Percentiles rank a stretch among this genome's conserved stretches.
Evolutionary conservation across 2,113 vertebrate species (phyloP).

Genomic region (Perca schrenkii): DNA sequence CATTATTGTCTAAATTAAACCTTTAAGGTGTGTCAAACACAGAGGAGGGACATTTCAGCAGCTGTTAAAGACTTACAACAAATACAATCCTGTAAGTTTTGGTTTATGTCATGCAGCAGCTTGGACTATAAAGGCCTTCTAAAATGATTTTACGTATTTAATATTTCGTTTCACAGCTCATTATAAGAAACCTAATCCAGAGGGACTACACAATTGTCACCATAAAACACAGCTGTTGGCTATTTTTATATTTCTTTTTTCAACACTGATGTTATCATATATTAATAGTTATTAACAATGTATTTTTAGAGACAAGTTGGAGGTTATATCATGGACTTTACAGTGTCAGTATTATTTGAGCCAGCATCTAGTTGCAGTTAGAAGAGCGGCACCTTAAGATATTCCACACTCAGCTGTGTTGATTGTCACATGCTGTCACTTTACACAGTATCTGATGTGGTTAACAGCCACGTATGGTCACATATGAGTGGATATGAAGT

Average conservation of each 20-base stretch:
- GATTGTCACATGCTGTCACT: not conserved
- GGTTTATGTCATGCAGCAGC: not conserved
- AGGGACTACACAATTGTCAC: not conserved
- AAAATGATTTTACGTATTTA: not conserved
- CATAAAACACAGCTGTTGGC: not conserved
- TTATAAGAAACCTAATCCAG: not conserved
- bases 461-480: not conserved
- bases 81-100: not conserved
- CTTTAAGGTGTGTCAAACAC: not conserved
- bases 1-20: not conserved
- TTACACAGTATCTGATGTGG: not conserved
- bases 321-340: not conserved
- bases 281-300: not conserved
- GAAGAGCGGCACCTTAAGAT: not conserved
- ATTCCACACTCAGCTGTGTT: not conserved
- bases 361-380: not conserved
- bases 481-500: not conserved
- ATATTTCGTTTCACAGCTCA: not conserved
- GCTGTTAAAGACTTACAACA: not conserved
- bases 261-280: not conserved
- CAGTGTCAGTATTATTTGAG: not conserved
- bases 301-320: not conserved
- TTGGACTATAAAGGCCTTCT: not conserved
- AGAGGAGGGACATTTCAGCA: not conserved
- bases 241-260: not conserved